Conservation (phyloP, 2,888 invertebrate species). For the Galeopsomyia nigrocyanea region DNA sequence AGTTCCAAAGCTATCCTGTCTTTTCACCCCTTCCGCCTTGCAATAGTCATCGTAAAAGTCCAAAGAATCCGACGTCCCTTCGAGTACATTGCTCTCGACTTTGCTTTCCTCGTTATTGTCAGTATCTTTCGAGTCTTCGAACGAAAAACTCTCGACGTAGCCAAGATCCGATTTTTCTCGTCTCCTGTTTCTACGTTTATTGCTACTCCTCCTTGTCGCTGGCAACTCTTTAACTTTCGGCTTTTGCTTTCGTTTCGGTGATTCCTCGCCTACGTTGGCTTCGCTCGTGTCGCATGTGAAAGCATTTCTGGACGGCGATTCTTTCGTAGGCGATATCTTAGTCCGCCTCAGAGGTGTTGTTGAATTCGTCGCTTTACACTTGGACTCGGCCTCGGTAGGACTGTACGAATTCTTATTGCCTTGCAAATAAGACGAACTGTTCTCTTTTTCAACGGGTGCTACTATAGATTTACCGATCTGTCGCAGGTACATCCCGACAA, state of each 20-base stretch:
- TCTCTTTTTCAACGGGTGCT: constrained; percentile 57
- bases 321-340: constrained; percentile 67
- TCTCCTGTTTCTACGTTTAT: constrained; percentile 42
- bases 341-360: constrained; percentile 62
- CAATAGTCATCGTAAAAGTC: constrained; percentile 53
- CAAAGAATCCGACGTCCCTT: constrained; percentile 50
- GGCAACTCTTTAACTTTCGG: constrained; percentile 46
- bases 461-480: constrained; percentile 62
- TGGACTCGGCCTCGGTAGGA: constrained; percentile 49
- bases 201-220: constrained; percentile 32
- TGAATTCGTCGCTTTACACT: constrained; percentile 50
- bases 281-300: constrained; percentile 53
- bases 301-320: constrained; percentile 59
- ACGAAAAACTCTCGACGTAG: constrained; percentile 44
- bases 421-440: constrained; percentile 47
- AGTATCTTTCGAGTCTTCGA: constrained; percentile 32
- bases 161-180: constrained; percentile 46
- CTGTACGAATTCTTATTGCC: constrained; percentile 52
- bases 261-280: constrained; percentile 37
- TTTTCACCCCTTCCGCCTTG: constrained; percentile 56
- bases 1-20: constrained; percentile 64
- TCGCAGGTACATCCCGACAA: constrained; percentile 61
- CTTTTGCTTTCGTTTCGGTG: constrained; percentile 45
- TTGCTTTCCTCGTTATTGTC: constrained; percentile 41
- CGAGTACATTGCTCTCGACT: constrained; percentile 42